Conservation (phyloP, 92 coral and sea anemone genomes). For the Phymanthus crucifer region DNA sequence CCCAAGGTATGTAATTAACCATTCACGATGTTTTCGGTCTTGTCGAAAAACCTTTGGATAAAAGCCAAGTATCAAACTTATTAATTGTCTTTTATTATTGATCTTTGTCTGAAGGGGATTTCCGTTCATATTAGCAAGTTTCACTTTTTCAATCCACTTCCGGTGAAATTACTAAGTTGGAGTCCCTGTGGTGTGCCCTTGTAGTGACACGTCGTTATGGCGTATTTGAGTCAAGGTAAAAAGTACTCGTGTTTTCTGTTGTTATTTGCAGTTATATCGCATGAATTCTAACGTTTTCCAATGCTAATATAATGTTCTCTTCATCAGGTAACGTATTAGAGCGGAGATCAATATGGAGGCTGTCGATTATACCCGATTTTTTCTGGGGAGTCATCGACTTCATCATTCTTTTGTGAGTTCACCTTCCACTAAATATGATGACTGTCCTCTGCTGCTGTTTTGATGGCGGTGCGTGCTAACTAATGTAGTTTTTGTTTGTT, state of each 20-base stretch:
- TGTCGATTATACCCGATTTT: conserved; percentile 81
- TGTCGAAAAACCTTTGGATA: too few species aligned
- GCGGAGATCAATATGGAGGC: conserved; percentile 87
- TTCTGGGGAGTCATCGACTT: conserved; percentile 94
- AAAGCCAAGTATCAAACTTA: too few species aligned
- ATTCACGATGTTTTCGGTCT: not conserved
- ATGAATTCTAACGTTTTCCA: not conserved
- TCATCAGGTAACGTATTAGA: conserved; percentile 87
- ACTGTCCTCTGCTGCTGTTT: not conserved
- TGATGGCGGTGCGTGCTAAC: not conserved
- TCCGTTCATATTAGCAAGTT: not conserved
- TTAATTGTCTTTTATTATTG: too few species aligned
- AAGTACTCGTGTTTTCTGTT: not conserved
- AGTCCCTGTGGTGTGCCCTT: conserved; percentile 25
- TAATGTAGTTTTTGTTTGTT: not conserved
- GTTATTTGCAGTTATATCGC: not conserved
- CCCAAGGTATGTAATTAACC: not conserved
- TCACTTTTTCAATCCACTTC: not conserved
- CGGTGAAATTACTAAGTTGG: not conserved
- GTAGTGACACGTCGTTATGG: conserved; percentile 49
- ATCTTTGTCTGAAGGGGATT: not conserved
- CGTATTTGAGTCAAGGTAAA: conserved; percentile 62
- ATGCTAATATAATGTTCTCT: not conserved
- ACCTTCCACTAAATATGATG: not conserved
- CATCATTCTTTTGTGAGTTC: conserved; percentile 86